Base-by-base conservation (phyloP, 2,888 invertebrate species). In the Polymixis flavicincta region DNA sequence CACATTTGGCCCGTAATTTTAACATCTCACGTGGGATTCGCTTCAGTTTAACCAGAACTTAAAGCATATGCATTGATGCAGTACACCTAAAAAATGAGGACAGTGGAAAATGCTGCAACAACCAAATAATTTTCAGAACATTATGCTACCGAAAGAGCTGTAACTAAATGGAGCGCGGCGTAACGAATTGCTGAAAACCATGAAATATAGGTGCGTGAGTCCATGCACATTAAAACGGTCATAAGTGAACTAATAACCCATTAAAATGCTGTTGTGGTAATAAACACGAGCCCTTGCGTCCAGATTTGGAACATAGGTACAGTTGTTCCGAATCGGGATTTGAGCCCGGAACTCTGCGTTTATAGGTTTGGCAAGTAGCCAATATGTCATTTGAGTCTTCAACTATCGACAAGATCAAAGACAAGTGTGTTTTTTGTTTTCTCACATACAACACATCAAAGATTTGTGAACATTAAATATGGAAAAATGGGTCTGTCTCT, bases 311-410 rank as follows among this genome's bases (percentile, higher is more conserved):
- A 79, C 80, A 42, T 14, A n/a, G 19, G 66, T 37, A 61, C 59
- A 50, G 79, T 73, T 70, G 69, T 80, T 81, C 80, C 61, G 54
- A 73, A 79, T 50, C 61, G 74, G 74, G 69, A 79, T 37, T 50
- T 45, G 80, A 81, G 74, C 84, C 84, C 84, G 63, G 80, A 84
- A 73, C 73, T 69, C 57, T 52, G 22, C 54, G 59, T 52, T 76
- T 64, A 50, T 54, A 68, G 48, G 57, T 32, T 83, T 81, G 81
- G 81, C 80, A 25, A n/a, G 7, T 8, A 17, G 81, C 81, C 84
- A 84, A 61, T 32, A 14, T 67, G 81, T 63, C 73, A 67, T 70
- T 63, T 50, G n/a, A 50, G 14, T 73, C 48, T 54, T 66, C 19
- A 22, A 25, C 22, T 52, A 71, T 69, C 57, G 32, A 69, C 37